Evolutionary conservation across 2,888 invertebrate genomes (phyloP), one percentile per base, ranked within the genome.

Genomic region (Sympetrum striolatum): DNA sequence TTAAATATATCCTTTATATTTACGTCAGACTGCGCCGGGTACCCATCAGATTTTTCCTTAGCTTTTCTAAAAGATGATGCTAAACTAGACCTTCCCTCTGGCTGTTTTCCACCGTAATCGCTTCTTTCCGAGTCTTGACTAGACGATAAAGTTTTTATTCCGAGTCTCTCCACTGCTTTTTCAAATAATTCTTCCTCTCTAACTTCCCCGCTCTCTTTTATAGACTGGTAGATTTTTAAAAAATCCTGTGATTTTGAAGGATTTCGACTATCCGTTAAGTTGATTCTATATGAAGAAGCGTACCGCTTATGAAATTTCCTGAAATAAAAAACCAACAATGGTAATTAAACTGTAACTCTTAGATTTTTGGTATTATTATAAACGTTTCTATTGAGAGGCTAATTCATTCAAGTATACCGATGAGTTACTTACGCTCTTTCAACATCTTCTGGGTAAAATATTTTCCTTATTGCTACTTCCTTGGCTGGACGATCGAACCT

Each of bases 401-500:
- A 90, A 90, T 80, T 80, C 79, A 48, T 48, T 82, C 64, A 90
- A 90, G 14, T 91, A 91, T 58, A 82, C 37, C 35, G 10, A 35
- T 90, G 90, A 79, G 90, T 80, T 15, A 90, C 96, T 95, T 95
- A 98, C 98, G 97, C 98, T 96, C 98, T 95, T 25, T 97, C 94
- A 90, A 94, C 93, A 94, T 98, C 98, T 94, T 98, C 98, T 90
- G 96, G 94, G 93, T 98, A 98, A 92, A 98, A 96, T 92, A 98
- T 97, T 92, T 95, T 94, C 92, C 94, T 95, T 15, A 98, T 94
- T 18, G 95, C 94, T 15, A 95, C 94, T 91, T 96, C 95, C 0
- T 96, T 95, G 58, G 95, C 95, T 8, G 96, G 95, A 92, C 96
- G 95, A 92, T 97, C 96, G 94, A 95, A 97, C 91, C 95, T 95